These are phyloP conservation scores for Diaprepes abbreviatus DNA, from an alignment of 2,888 invertebrate genomes.

Conservation along the genomic window DNA sequence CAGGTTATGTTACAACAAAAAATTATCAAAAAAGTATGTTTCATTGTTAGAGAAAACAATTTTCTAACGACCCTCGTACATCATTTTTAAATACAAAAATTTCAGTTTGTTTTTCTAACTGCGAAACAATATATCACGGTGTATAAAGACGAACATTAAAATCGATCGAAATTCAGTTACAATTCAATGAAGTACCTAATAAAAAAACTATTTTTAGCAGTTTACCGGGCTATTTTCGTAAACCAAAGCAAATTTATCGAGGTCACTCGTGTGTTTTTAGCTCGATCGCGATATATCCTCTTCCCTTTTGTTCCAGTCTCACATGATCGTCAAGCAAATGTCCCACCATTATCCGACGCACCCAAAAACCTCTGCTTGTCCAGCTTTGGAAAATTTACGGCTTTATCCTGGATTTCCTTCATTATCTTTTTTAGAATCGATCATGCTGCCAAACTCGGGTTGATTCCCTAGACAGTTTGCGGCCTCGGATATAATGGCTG, in stretches of 20 bases:
- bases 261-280: background rate
- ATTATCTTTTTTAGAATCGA: slow-evolving; percentile 44
- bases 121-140: no score
- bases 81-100: no score
- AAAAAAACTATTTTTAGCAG: background rate
- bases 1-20: no score
- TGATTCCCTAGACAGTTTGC: slow-evolving; percentile 35
- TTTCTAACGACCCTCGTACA: no score
- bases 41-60: no score
- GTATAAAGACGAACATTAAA: no score
- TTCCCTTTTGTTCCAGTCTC: slow-evolving; percentile 1
- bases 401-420: slow-evolving; percentile 37
- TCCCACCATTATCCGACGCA: background rate
- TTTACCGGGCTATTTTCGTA: background rate
- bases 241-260: background rate
- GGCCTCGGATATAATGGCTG: slow-evolving; percentile 29
- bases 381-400: slow-evolving; percentile 36
- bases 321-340: slow-evolving; percentile 21
- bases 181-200: no score
- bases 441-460: slow-evolving; percentile 28
- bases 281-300: background rate
- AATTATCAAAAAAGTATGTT: no score
- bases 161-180: no score
- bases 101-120: no score
- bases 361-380: slow-evolving; percentile 10